Base-by-base conservation (phyloP, 1,140 invertebrate species). In the Nylanderia fulva region DNA sequence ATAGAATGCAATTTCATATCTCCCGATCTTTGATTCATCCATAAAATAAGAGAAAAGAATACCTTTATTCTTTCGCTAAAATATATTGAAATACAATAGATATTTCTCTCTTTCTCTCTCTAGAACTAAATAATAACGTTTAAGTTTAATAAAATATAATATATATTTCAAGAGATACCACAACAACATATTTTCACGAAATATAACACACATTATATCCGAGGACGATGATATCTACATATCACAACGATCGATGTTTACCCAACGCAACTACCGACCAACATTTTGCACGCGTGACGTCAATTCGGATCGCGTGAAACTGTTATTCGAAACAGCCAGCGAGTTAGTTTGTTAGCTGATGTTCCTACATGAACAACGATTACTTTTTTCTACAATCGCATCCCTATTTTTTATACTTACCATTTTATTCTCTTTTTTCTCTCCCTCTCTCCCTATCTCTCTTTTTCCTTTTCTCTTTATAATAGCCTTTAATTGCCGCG, bases 211-310 rank as follows among this genome's bases (percentile, higher is more conserved):
- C 18, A 6, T 21, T 39, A 39, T 21, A 64, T 24, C 7, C 13
- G 42, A 69, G 6, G 29, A 48, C 21, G 42, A 7, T 45, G 21
- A 8, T 27, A 18, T 42, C 11, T 24, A 27, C 39, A 66, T 48
- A 69, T 48, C 21, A 11, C 33, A 64, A 48, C 66, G 21, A 66
- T 66, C 64, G 39, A 48, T 69, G 66, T 69, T 69, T 69, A 69
- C 27, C 42, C 42, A 48, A 48, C 24, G 27, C 42, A 48, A 48
- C 13, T 6, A 48, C 21, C 42, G 6, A 64, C 39, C 21, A 24
- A 68, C 13, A 69, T 69, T 69, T 69, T 69, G 21, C 42, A 33
- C 33, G 39, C 66, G 24, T 69, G 42, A 69, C 66, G 42, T 69
- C 42, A 69, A 69, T 69, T 45, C 42, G 24, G 7, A 69, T 69